phyloP scores from a whole-genome alignment of 1,140 invertebrate genomes.

The Drosophila melanogaster region DNA sequence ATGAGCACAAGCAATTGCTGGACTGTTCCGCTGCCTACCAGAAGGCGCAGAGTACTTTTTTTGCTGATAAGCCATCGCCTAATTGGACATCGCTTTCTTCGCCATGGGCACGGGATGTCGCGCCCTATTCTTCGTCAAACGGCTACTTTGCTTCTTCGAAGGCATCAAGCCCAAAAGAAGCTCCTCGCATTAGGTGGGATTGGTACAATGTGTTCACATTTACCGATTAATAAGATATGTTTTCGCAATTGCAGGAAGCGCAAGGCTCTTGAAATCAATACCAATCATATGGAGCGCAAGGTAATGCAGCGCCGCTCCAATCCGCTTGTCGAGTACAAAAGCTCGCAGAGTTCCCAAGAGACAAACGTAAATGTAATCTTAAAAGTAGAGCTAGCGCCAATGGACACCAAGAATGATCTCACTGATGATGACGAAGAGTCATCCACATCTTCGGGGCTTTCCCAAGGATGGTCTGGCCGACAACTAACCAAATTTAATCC shows the following conservation, averaged over 20 bases:
- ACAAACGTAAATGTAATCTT: not conserved
- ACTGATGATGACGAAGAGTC: not conserved
- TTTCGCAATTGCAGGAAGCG: conserved; percentile 28
- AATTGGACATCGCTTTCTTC: not conserved
- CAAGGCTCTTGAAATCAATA: conserved; percentile 17
- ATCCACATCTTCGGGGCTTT: not conserved
- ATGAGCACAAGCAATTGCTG: conserved; percentile 23
- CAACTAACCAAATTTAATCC: not conserved
- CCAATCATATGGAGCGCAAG: conserved; percentile 40
- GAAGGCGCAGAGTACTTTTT: not conserved
- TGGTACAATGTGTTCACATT: too few species aligned
- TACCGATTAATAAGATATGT: not conserved
- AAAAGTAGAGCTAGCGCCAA: not conserved
- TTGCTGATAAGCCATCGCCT: not conserved
- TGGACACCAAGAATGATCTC: too few species aligned
- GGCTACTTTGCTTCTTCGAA: not conserved
- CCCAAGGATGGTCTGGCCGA: too few species aligned
- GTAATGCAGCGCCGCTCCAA: conserved; percentile 27
- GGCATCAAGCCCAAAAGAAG: not conserved
- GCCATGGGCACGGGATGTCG: not conserved
- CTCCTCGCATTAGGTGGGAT: conserved; percentile 37
- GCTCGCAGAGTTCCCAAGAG: conserved; percentile 63
- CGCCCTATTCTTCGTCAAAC: not conserved
- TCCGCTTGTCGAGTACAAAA: conserved; percentile 48
- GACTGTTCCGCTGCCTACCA: conserved; percentile 3